These are phyloP conservation scores for Phoebastria nigripes DNA, from an alignment of 2,797 vertebrate genomes.

Conservation along the genomic window DNA sequence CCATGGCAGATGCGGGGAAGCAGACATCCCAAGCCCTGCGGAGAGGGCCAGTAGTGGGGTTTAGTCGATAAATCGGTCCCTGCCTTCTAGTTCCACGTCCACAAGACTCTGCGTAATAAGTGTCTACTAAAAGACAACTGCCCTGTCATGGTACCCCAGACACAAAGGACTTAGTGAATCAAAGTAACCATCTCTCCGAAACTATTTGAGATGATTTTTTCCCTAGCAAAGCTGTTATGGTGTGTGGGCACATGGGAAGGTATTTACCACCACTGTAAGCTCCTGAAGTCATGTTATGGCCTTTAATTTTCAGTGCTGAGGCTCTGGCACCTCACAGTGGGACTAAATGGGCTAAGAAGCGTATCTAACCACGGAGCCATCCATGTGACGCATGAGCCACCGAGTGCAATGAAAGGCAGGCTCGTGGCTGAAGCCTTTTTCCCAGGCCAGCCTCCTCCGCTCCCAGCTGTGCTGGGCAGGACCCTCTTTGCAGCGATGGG, in stretches of 20 bases:
- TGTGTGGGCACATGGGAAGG: background rate
- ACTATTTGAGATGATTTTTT: background rate
- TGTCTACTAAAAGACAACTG: background rate
- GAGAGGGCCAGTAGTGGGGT: background rate
- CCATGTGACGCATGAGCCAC: background rate
- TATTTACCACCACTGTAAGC: background rate
- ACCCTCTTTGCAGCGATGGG: background rate
- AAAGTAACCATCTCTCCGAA: background rate
- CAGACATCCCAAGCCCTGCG: background rate
- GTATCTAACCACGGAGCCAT: background rate
- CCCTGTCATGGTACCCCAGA: background rate
- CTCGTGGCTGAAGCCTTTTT: background rate
- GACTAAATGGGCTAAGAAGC: slow-evolving; percentile 1
- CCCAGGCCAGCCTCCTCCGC: background rate
- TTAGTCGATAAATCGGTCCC: background rate
- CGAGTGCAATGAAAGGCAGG: background rate
- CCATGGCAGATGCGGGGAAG: background rate
- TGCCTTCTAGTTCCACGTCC: background rate
- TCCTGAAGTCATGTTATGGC: background rate
- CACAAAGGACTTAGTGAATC: background rate
- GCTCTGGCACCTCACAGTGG: background rate
- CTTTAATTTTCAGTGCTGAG: background rate
- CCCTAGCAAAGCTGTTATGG: background rate
- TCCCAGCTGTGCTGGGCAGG: slow-evolving; percentile 46
- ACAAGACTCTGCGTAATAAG: background rate